Evolutionary conservation across 2,113 vertebrate species (phyloP).

Genomic region (Hydrolagus affinis): DNA sequence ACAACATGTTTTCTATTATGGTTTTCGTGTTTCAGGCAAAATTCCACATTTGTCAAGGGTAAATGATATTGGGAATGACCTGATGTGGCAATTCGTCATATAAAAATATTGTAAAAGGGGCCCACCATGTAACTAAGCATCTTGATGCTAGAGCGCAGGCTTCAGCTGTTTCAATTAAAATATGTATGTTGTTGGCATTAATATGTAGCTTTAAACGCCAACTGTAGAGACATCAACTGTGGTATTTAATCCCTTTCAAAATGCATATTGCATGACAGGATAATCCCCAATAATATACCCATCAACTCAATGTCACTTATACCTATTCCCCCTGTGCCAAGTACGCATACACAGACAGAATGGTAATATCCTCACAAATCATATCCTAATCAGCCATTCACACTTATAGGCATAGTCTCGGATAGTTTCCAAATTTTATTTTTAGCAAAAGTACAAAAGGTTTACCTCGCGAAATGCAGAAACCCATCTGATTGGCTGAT

Average conservation of each 20-base stretch:
- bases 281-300: background rate
- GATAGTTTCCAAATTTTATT: background rate
- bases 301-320: conserved; percentile 10
- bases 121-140: background rate
- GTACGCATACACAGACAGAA: background rate
- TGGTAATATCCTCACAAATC: conserved; percentile 5
- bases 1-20: background rate
- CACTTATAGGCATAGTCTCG: background rate
- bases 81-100: background rate
- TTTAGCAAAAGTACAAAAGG: background rate
- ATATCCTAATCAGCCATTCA: conserved; percentile 17
- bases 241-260: background rate
- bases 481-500: too few relatives aligned
- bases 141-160: background rate
- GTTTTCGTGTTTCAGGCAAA: background rate
- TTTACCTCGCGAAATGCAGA: too few relatives aligned
- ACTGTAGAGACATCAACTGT: background rate
- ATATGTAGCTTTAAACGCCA: background rate
- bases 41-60: background rate
- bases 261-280: background rate
- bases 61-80: background rate
- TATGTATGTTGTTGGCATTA: background rate
- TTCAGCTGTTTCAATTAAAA: background rate
- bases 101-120: background rate
- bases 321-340: background rate